These are phyloP conservation scores for Argopecten irradians DNA, from an alignment of 1,140 invertebrate genomes.

Conservation along the genomic window DNA sequence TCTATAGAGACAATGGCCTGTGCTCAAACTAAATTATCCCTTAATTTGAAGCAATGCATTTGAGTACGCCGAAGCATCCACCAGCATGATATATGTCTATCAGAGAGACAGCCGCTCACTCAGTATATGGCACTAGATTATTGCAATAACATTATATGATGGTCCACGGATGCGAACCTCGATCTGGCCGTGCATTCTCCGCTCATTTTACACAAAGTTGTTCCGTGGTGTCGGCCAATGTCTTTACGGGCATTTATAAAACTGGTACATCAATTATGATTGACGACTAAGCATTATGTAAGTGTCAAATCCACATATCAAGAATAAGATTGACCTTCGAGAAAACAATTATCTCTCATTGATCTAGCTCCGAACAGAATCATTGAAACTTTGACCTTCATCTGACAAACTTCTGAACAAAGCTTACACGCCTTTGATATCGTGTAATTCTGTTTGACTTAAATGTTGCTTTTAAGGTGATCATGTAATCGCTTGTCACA, in stretches of 20 bases:
- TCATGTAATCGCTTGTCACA: not conserved
- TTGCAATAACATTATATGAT: too few relatives aligned
- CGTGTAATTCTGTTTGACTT: not conserved
- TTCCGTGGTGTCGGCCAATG: too few relatives aligned
- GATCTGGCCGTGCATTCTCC: too few relatives aligned
- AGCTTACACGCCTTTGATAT: not conserved
- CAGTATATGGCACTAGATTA: too few relatives aligned
- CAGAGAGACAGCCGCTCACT: too few relatives aligned
- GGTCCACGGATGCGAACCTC: too few relatives aligned
- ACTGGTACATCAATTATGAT: not conserved
- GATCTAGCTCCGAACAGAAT: not conserved
- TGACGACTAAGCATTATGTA: not conserved
- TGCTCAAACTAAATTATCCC: too few relatives aligned
- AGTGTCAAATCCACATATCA: not conserved
- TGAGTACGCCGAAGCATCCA: too few relatives aligned
- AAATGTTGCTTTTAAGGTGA: not conserved
- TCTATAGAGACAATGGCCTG: too few relatives aligned
- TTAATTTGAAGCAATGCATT: too few relatives aligned
- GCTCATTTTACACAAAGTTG: too few relatives aligned
- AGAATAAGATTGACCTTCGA: not conserved
- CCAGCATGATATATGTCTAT: too few relatives aligned
- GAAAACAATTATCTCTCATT: constrained; percentile 1
- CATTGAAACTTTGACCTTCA: not conserved
- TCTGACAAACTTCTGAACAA: not conserved
- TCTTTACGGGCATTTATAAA: not conserved